Evolutionary conservation across 2,797 vertebrate genomes (phyloP).

Genomic region (Falco biarmicus): DNA sequence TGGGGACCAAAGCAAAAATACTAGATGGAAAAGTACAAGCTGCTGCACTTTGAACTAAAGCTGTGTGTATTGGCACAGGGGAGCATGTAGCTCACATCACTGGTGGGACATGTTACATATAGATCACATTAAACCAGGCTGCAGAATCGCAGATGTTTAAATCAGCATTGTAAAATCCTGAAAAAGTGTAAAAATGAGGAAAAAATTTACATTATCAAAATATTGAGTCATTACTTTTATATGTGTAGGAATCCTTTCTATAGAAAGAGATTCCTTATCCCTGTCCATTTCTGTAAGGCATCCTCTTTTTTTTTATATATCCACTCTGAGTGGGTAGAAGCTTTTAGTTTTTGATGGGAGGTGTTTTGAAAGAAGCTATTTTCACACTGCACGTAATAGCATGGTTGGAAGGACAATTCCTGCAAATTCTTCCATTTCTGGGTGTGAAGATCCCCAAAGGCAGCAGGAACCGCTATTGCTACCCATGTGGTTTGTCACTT

Average conservation of each 20-base stretch:
- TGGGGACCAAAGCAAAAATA: not conserved
- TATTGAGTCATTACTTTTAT: not conserved
- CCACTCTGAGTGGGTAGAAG: not conserved
- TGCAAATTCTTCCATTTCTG: not conserved
- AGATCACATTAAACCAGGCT: not conserved
- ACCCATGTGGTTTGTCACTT: not conserved
- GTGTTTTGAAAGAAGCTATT: not conserved
- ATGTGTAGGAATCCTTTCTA: not conserved
- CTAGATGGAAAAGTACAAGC: not conserved
- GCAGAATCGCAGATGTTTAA: not conserved
- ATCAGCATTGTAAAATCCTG: not conserved
- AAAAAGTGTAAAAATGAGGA: not conserved
- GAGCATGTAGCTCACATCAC: not conserved
- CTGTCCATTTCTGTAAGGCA: not conserved
- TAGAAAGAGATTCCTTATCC: not conserved
- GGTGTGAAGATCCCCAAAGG: not conserved
- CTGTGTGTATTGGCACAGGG: not conserved
- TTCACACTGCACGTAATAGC: not conserved
- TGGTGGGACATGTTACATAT: not conserved
- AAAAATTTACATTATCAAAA: not conserved
- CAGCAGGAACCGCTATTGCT: not conserved
- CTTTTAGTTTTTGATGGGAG: not conserved
- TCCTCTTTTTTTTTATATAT: not conserved
- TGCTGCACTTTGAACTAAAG: not conserved
- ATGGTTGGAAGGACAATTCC: not conserved